phyloP scores from a whole-genome alignment of 2,113 vertebrate species.

The Calypte anna region DNA sequence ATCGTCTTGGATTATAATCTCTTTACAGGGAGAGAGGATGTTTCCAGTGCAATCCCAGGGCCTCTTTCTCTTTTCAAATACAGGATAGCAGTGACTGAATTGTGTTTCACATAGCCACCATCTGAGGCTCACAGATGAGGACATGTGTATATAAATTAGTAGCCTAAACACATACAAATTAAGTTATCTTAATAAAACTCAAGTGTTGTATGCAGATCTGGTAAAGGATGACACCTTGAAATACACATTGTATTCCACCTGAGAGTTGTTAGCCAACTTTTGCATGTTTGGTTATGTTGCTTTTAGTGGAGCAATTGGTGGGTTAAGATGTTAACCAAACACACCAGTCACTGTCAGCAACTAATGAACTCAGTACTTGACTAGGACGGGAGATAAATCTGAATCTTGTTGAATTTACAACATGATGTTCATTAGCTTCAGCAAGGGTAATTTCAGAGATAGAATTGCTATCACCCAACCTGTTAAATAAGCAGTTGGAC shows the following conservation, averaged over 20 bases:
- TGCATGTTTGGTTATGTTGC: background rate
- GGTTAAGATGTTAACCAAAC: background rate
- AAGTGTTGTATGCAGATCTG: background rate
- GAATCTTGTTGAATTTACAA: conserved; percentile 67
- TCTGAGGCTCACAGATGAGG: background rate
- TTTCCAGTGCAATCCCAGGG: background rate
- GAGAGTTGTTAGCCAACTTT: background rate
- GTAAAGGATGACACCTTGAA: background rate
- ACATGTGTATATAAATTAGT: background rate
- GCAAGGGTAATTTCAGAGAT: conserved; percentile 64
- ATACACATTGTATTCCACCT: background rate
- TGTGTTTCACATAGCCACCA: background rate
- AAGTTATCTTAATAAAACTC: background rate
- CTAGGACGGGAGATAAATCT: conserved; percentile 47
- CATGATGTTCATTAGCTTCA: conserved; percentile 69
- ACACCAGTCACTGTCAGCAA: conserved; percentile 20
- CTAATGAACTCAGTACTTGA: conserved; percentile 34
- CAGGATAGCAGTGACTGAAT: background rate
- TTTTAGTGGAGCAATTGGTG: background rate
- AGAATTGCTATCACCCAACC: conserved; percentile 46
- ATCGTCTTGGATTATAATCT: background rate
- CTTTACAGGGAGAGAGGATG: background rate
- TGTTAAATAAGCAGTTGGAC: conserved; percentile 70
- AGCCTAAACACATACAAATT: background rate
- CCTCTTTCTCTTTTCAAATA: background rate